Conservation (phyloP, 2,113 vertebrate genomes). For the Alethe diademata region DNA sequence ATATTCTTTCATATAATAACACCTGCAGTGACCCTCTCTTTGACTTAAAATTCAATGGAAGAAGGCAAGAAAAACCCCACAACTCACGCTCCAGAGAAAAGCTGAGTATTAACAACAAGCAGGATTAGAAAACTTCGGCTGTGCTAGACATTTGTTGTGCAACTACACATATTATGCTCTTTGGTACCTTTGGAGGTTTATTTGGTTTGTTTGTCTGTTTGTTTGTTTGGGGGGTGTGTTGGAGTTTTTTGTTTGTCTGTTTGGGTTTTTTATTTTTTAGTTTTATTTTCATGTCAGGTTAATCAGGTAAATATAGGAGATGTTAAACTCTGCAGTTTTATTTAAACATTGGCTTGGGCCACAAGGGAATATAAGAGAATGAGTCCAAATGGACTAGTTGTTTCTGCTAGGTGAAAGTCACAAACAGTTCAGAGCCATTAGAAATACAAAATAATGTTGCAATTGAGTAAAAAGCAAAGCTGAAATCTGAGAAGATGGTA, state of each 20-base stretch:
- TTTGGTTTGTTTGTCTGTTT: too few relatives aligned
- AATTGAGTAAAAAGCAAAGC: neutral
- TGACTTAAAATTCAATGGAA: neutral
- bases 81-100: neutral
- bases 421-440: constrained; percentile 14
- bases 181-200: neutral
- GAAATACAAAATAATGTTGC: neutral
- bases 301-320: neutral
- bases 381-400: neutral
- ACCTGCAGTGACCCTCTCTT: neutral
- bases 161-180: neutral
- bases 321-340: neutral
- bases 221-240: neutral
- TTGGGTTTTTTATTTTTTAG: too few relatives aligned
- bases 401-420: constrained; percentile 19
- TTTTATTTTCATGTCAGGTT: neutral
- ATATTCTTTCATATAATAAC: neutral
- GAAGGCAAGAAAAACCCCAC: neutral
- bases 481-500: neutral
- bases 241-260: neutral
- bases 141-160: neutral
- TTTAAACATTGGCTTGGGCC: neutral
- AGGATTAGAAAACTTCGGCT: neutral
- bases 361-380: constrained; percentile 13
- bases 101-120: neutral